Evolutionary conservation across 2,888 invertebrate genomes (phyloP), one percentile per base, ranked within the genome.

Genomic region (Axea sp.): DNA sequence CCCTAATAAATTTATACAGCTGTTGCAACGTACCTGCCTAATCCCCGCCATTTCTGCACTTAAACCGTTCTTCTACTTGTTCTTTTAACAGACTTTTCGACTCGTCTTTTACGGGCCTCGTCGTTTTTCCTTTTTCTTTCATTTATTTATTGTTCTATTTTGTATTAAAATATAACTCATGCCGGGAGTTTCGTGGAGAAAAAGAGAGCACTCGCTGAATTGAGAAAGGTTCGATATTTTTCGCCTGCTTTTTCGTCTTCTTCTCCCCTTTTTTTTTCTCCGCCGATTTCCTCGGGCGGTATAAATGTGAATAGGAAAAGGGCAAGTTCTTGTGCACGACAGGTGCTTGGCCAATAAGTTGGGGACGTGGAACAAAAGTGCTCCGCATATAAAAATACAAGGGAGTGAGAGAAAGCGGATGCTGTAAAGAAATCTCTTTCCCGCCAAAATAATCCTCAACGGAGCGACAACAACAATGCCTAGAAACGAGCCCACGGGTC

Each of bases 371-470:
- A 57, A 65, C 64, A 49, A 57, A 64, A 64, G 53, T 37, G 47
- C 15, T 7, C 15, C 9, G 45, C 6, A 30, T 33, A 35, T 30
- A 35, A 33, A 55, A 47, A 31, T 31, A 37, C 49, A 53, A 60
- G 64, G 39, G 47, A 55, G 59, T 41, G 47, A 62, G 49, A 47
- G 53, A 35, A 30, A 49, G 33, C 30, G 19, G 28, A 31, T 11
- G 14, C 17, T n/a, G 22, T 24, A 53, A 47, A 41, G 41, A 64
- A 71, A 64, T 62, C 65, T 45, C 45, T 31, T 73, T 59, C 31
- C 49, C 67, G 67, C 60, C 60, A 57, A 73, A 67, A 62, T 62
- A 47, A 67, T 60, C 55, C 62, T 73, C 72, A 7, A 65, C 51
- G 53, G 60, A 24, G 53, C 73, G 35, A 67, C 60, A 60, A 67